Base-by-base conservation (phyloP, 1,140 invertebrate species). In the Aporrectodea caliginosa region DNA sequence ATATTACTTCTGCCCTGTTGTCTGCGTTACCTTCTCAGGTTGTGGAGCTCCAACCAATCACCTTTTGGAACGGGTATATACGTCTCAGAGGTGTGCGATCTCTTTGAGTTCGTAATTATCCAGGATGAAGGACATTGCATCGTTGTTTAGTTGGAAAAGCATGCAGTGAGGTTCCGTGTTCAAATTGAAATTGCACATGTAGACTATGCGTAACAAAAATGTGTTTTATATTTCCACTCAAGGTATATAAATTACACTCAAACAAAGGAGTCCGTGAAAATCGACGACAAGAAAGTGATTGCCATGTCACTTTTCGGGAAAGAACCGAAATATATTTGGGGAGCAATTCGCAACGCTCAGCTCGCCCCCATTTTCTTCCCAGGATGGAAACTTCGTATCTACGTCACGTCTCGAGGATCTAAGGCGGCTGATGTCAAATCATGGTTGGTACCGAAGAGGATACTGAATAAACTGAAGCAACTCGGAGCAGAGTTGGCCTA, bases 261-360 rank as follows among this genome's bases (percentile, higher is more conserved):
- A 58, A 58, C 43, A 22, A 58, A 58, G 22, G 43, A 6, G 6
- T 58, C 43, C 6, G 22, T 58, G 6, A 58, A 58, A 58, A 22
- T 58, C 6, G 30, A 75, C 75, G 16, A 31, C 0, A 70, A 69
- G 27, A 29, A 30, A 69, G 77, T 81, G 29, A 78, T 81, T 30
- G 33, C 80, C n/a, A 81, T 81, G 80, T 78, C 80, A n/a, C 34
- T 81, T 34, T 81, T 33, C 6, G 76, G 80, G 2, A 69, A 33
- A 35, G n/a, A 78, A 0, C 80, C 80, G 0, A 72, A 58, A 31
- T 78, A 81, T 35, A 78, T 72, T 0, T 78, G 69, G 32, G 80
- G 80, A 43, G 77, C 80, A 31, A 74, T 81, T 16, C 69, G 77
- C 43, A 81, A 81, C 73, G 80, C 80, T 0, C 76, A 81, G 72